phyloP scores from a whole-genome alignment of 2,888 invertebrate species.

The Hermaeophaga mercurialis region DNA sequence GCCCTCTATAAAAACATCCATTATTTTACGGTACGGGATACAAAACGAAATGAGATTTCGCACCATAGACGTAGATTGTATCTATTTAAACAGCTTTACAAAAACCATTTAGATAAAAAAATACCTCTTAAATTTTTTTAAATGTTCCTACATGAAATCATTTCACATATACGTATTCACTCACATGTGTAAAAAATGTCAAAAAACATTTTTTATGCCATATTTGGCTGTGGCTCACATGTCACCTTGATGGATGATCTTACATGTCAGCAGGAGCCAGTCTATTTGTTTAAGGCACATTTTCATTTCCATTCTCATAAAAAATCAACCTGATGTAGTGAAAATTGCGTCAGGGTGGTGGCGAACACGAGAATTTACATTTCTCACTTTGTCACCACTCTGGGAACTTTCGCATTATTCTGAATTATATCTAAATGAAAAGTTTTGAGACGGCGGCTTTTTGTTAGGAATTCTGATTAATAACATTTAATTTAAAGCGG shows the following conservation, averaged over 20 bases:
- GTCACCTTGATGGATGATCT: conserved; percentile 17
- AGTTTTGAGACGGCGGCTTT: conserved; percentile 1
- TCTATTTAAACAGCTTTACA: too few species aligned
- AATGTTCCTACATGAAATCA: too few species aligned
- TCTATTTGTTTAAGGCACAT: conserved; percentile 28
- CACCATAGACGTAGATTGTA: neutral
- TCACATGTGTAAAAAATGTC: too few species aligned
- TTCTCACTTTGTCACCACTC: conserved; percentile 9
- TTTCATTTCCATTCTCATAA: conserved; percentile 21
- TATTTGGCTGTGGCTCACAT: conserved; percentile 3
- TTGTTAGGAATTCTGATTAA: neutral
- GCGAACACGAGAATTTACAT: conserved; percentile 14
- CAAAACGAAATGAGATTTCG: neutral
- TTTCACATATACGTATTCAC: too few species aligned
- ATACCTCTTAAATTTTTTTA: too few species aligned
- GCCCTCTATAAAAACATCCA: conserved; percentile 26
- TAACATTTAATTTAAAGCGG: neutral
- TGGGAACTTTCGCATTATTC: conserved; percentile 9
- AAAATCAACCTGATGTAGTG: conserved; percentile 27
- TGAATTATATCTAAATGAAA: conserved; percentile 15
- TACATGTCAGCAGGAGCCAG: conserved; percentile 18
- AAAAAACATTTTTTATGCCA: too few species aligned
- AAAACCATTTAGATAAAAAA: too few species aligned
- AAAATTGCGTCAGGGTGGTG: conserved; percentile 15
- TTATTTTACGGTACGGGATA: conserved; percentile 24